A percentile compares a stretch with the other conserved stretches of the same genome.
Conservation (phyloP, 1,140 invertebrate genomes). For the Ceratoteleas bidentatus region DNA sequence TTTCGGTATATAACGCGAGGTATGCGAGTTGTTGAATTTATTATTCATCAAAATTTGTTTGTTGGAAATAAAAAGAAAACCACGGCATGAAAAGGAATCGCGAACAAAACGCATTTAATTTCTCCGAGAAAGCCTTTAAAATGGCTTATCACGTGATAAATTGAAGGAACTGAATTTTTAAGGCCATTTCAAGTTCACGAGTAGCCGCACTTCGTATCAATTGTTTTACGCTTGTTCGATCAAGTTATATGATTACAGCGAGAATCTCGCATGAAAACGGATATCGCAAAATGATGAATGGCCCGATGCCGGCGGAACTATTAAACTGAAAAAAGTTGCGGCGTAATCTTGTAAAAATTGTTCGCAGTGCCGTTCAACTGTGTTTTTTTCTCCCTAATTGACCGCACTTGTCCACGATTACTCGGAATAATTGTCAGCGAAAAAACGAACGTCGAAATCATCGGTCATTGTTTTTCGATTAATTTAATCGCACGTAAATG, state of each 20-base stretch:
- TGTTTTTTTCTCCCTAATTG: not conserved
- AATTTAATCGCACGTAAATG: slow-evolving; percentile 46
- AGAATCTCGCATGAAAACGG: not conserved
- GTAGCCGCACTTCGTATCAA: not conserved
- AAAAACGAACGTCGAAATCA: slow-evolving; percentile 2
- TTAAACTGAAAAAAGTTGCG: not conserved
- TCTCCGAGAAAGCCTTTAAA: not conserved
- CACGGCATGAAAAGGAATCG: no score
- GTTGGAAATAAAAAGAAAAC: no score
- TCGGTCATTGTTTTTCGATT: slow-evolving; percentile 21
- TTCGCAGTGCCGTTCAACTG: not conserved
- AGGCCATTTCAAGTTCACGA: not conserved
- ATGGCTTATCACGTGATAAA: not conserved
- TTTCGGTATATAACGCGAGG: no score
- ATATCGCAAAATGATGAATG: not conserved
- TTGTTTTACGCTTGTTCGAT: slow-evolving; percentile 3
- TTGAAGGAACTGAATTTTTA: slow-evolving; percentile 3
- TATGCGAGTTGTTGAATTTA: no score
- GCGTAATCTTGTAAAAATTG: slow-evolving; percentile 7
- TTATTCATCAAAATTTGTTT: no score
- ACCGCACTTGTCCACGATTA: not conserved
- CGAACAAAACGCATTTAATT: no score
- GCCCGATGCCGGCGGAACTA: not conserved
- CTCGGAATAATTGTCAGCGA: slow-evolving; percentile 1
- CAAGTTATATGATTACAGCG: slow-evolving; percentile 2